Evolutionary conservation across 2,888 invertebrate genomes (phyloP).

Genomic region (Salpingus planirostris): DNA sequence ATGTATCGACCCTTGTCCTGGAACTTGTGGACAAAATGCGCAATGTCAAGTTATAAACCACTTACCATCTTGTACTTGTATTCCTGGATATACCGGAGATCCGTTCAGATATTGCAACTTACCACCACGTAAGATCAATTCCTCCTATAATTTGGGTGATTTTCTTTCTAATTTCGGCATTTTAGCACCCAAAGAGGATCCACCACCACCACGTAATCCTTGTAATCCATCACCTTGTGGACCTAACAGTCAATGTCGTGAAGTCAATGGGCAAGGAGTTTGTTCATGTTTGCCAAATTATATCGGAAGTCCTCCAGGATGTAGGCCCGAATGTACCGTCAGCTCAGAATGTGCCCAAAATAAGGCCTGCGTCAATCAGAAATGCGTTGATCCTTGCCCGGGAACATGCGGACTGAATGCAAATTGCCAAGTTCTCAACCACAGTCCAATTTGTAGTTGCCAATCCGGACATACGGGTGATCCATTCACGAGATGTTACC

Average conservation of each 20-base stretch:
- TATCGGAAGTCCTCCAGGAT: conserved; percentile 58
- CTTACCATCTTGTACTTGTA: conserved; percentile 58
- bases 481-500: conserved; percentile 54
- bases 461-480: conserved; percentile 52
- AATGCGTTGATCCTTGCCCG: conserved; percentile 63
- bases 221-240: conserved; percentile 69
- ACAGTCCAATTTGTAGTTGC: conserved; percentile 60
- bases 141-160: background rate
- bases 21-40: conserved; percentile 68
- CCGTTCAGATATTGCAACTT: conserved; percentile 40
- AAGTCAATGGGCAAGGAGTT: conserved; percentile 55
- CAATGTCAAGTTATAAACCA: conserved; percentile 68
- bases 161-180: background rate
- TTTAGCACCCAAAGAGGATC: conserved; percentile 5
- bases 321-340: conserved; percentile 59
- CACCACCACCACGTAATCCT: no score
- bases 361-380: conserved; percentile 58
- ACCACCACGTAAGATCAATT: conserved; percentile 32
- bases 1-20: conserved; percentile 73
- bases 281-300: conserved; percentile 63
- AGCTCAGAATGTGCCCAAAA: conserved; percentile 56
- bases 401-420: conserved; percentile 62
- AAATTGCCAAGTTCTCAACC: conserved; percentile 45
- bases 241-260: conserved; percentile 70
- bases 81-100: conserved; percentile 55